Base-by-base conservation (phyloP, 2,888 invertebrate genomes). In the Hypena proboscidalis region DNA sequence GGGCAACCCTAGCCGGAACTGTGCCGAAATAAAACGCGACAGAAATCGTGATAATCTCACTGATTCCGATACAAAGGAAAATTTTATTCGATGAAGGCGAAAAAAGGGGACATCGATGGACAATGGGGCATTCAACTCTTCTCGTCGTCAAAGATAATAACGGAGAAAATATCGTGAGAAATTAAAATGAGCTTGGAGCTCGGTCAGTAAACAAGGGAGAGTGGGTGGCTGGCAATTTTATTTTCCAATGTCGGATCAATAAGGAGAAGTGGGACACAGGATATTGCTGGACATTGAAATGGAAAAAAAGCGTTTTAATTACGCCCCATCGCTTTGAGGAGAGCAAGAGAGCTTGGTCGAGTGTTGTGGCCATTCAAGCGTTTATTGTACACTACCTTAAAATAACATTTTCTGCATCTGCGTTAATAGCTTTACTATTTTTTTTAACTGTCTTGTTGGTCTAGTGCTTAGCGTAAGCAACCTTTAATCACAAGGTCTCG, bases 211-310 rank as follows among this genome's bases (percentile, higher is more conserved):
- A 84, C 80, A 84, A 75, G 72, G 45, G 46, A 22, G 33, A 26
- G 50, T 54, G 52, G 62, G 60, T 52, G 54, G 40, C 34, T 41
- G 13, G 54, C 46, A 60, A 67, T 70, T 74, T 70, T 80, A 81
- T 80, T 81, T 80, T 81, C 77, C 80, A 74, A 80, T 77, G 71
- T 66, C 61, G 70, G 76, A 77, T 80, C 82, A 75, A 85, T 82
- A 78, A 69, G 64, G 34, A 60, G 65, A 78, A 81, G 59, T 80
- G 66, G 84, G 74, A 72, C 81, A 68, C 74, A 74, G 81, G 78
- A 83, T 84, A 82, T 85, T 84, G 75, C 74, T 71, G 74, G 73
- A 77, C 77, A 78, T 70, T 67, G 72, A 68, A 76, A 66, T 67
- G 57, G 67, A 77, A 76, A 69, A 78, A 70, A 66, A 66, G 63